These are phyloP conservation scores for Premnoplex brunnescens DNA, from an alignment of 2,797 vertebrate genomes.

Conservation along the genomic window DNA sequence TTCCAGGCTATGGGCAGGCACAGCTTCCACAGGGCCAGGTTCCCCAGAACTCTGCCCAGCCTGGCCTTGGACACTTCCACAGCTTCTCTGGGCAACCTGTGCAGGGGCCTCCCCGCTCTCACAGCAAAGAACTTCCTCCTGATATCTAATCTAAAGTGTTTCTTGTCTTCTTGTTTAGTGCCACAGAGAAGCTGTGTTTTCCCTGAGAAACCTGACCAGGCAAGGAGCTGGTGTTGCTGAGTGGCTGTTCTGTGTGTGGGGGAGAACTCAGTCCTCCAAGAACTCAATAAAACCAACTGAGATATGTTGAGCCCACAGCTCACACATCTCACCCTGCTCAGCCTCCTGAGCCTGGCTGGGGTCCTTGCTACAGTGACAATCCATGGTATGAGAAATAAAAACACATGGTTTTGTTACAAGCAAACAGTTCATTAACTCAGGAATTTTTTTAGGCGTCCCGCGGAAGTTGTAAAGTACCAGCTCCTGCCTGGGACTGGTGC, in stretches of 20 bases:
- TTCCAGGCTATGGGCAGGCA: not conserved
- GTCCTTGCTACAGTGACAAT: not conserved
- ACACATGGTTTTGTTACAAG: too few relatives aligned
- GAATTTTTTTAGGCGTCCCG: too few relatives aligned
- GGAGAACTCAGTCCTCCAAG: rapidly evolving
- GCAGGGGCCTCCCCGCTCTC: not conserved
- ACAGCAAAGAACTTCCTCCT: not conserved
- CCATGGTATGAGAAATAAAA: too few relatives aligned
- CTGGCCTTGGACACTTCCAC: not conserved
- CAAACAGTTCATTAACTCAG: too few relatives aligned
- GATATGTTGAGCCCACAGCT: too few relatives aligned
- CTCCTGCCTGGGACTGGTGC: too few relatives aligned
- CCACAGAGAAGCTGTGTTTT: too few relatives aligned
- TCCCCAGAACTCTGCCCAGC: not conserved
- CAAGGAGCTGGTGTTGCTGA: rapidly evolving
- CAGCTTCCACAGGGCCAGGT: rapidly evolving
- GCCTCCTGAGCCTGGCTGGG: rapidly evolving
- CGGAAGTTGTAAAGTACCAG: too few relatives aligned
- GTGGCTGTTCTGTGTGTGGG: rapidly evolving
- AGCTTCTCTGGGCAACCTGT: not conserved
- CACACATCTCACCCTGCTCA: rapidly evolving
- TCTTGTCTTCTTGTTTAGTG: rapidly evolving
- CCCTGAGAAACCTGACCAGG: too few relatives aligned
- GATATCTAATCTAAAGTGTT: not conserved
- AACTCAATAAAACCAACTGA: rapidly evolving